phyloP scores from a whole-genome alignment of 35 echinoderm and acorn worm species.

The Nesometra sesokonis region DNA sequence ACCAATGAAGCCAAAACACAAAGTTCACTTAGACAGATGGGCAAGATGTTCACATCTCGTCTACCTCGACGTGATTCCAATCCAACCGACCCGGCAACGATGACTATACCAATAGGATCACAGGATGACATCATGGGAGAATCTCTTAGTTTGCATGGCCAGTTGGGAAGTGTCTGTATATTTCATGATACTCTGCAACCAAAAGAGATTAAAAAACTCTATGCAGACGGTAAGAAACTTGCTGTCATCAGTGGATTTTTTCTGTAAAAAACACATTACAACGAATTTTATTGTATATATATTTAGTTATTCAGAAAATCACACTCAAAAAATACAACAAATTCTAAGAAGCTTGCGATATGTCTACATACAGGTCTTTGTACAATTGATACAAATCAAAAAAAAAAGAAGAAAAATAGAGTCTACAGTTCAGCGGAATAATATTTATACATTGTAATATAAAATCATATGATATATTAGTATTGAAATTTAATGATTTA shows the following conservation, averaged over 20 bases:
- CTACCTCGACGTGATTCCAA: neutral
- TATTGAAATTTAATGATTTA: too few species aligned
- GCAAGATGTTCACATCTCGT: neutral
- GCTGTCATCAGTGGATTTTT: too few species aligned
- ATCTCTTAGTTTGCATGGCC: constrained; percentile 71
- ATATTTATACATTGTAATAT: too few species aligned
- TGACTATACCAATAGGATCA: constrained; percentile 43
- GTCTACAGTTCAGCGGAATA: too few species aligned
- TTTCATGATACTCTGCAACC: constrained; percentile 70
- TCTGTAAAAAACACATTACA: neutral
- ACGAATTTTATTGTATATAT: too few species aligned
- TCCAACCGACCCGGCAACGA: constrained; percentile 19
- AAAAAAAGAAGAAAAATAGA: too few species aligned
- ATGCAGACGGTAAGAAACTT: constrained; percentile 44
- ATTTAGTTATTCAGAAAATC: too few species aligned
- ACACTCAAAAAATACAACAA: too few species aligned
- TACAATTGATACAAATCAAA: too few species aligned
- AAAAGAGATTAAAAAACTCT: constrained; percentile 74
- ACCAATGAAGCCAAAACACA: neutral
- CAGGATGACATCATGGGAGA: constrained; percentile 64
- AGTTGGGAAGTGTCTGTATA: constrained; percentile 88
- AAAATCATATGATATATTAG: too few species aligned
- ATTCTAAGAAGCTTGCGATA: too few species aligned
- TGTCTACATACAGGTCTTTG: too few species aligned
- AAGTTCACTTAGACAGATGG: neutral